Base-by-base conservation (phyloP, 2,888 invertebrate genomes). In the Lepidocyrtinus sp. region DNA sequence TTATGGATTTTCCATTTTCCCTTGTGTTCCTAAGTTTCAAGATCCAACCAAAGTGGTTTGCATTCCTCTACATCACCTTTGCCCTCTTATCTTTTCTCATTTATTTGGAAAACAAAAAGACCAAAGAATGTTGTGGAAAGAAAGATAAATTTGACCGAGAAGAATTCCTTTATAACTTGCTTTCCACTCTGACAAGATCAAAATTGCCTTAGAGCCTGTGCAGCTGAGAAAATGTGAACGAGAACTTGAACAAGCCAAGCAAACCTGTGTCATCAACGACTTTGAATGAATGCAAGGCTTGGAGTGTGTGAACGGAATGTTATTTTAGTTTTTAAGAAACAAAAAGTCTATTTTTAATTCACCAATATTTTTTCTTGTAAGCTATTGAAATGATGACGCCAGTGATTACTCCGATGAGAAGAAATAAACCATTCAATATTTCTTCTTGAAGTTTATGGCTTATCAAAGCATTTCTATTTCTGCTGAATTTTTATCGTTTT, bases 11-110 rank as follows among this genome's bases (percentile, higher is more conserved):
- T 36, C 36, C 36, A 36, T 36, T 36, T 12, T 36, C 36, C 36
- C 36, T n/a, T n/a, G n/a, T n/a, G n/a, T n/a, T n/a, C n/a, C n/a
- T n/a, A n/a, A n/a, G n/a, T 67, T 50, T 68, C 25, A 68, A 46
- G 24, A 7, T 36, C 36, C 50, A 2, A 50, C 50, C 50, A 50
- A 50, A 50, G 15, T 50, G 50, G 50, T 50, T 73, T 73, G 59
- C 74, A 65, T 74, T 67, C 72, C 26, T 64, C 62, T 64, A 50
- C 50, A 64, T 64, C 72, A 73, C 64, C 72, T 73, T 73, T 12
- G 50, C n/a, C 26, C 50, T 46, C 63, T 64, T 73, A 73, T 73
- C 46, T 62, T 68, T 67, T 50, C 50, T 50, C 50, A 50, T 50
- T 50, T 50, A 50, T 50, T 50, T 50, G 50, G 17, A 50, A 50